Base-by-base conservation (phyloP, 2,888 invertebrate species). In the Autographa pulchrina region DNA sequence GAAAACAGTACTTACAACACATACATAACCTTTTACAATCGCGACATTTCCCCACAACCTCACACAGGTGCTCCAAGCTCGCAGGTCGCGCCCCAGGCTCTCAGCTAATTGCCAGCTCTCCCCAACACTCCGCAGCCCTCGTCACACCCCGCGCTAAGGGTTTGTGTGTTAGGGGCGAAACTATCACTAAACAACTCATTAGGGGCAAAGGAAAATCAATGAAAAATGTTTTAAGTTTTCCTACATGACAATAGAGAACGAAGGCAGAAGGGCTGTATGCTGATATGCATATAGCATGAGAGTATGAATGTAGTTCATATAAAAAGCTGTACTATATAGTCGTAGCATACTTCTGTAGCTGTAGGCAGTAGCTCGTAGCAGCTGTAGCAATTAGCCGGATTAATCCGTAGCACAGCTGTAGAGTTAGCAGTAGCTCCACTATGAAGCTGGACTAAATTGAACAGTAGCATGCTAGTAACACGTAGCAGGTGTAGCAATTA, bases 91-190 rank as follows among this genome's bases (percentile, higher is more conserved):
- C 68, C 48, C 31, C 58, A 43, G 65, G 73, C 73, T 66, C 64
- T 61, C 68, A 63, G 82, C 77, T 81, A 81, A 82, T 81, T 81
- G 83, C 70, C 70, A 41, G 43, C 80, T 65, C 74, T 80, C 56
- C 48, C n/a, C 62, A 8, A 58, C 31, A 31, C 32, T 70, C 75
- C 74, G 35, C 72, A 66, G 72, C 72, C 80, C 72, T 72, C 81
- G 72, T 80, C 80, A 80, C 63, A 64, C 32, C 38, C 20, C 7
- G 31, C 3, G 14, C 38, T 56, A 68, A 14, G 20, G 8, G 62
- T 54, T 41, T 59, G 25, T 65, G 32, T 73, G 62, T 48, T 59
- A 32, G 20, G 38, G 70, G 70, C 7, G 35, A 48, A 56, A 31
- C 32, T 38, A 1, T 67, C n/a, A 62, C 31, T 41, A 31, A n/a